Conservation (phyloP, 2,797 vertebrate species). For the Channallabes apus region DNA sequence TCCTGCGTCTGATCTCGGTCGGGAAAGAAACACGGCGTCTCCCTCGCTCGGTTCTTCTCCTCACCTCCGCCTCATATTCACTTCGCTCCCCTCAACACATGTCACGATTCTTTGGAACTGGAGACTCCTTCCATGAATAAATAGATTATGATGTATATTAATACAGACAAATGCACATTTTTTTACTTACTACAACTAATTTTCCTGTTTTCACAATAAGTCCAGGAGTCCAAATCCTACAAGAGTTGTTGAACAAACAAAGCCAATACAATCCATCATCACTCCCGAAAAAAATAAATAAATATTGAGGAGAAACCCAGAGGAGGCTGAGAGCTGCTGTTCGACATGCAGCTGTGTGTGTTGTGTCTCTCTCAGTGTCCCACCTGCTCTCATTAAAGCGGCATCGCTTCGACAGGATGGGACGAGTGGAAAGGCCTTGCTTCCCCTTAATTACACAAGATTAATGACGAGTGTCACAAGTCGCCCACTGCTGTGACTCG, state of each 20-base stretch:
- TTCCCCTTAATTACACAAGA: slow-evolving; percentile 44
- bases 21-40: slow-evolving; percentile 1
- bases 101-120: not conserved
- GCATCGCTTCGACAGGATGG: slow-evolving; percentile 48
- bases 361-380: slow-evolving; percentile 2
- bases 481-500: slow-evolving; percentile 40
- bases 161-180: no score
- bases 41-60: slow-evolving; percentile 11
- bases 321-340: not conserved
- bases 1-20: not conserved
- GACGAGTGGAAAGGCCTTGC: slow-evolving; percentile 42
- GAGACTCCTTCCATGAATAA: not conserved
- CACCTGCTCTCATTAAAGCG: slow-evolving; percentile 70
- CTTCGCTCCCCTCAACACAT: not conserved
- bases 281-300: not conserved
- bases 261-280: not conserved
- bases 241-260: not conserved
- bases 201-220: not conserved
- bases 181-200: no score
- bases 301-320: not conserved
- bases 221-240: not conserved
- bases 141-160: no score
- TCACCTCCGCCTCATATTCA: slow-evolving; percentile 19
- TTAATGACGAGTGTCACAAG: slow-evolving; percentile 37
- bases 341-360: not conserved